Base-by-base conservation (phyloP, 2,888 invertebrate genomes). In the Xestobium rufovillosum region DNA sequence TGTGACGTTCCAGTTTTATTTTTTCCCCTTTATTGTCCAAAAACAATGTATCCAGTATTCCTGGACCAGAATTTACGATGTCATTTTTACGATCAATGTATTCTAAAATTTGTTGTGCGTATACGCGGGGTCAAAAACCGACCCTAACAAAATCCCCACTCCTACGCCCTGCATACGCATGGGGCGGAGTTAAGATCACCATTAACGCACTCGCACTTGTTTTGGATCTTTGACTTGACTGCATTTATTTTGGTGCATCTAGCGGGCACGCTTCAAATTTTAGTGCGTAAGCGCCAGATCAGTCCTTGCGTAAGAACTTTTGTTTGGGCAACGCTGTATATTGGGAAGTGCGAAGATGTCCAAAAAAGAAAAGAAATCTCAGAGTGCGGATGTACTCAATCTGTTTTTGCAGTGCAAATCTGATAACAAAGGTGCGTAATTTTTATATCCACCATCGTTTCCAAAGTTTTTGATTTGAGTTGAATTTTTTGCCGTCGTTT, bases 61-160 rank as follows among this genome's bases (percentile, higher is more conserved):
- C n/a, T n/a, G n/a, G n/a, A n/a, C n/a, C n/a, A n/a, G n/a, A n/a
- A n/a, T n/a, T n/a, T n/a, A n/a, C n/a, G n/a, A n/a, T n/a, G n/a
- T n/a, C n/a, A n/a, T n/a, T n/a, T n/a, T n/a, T n/a, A n/a, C n/a
- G n/a, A n/a, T n/a, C n/a, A n/a, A n/a, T n/a, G n/a, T n/a, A 19
- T 33, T 4, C 27, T 16, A 23, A 31, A 31, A 30, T 37, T 49
- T 48, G 25, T 36, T 16, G 39, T 40, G 42, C 42, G n/a, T 19
- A 19, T 19, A 15, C 38, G 40, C 41, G 60, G 57, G 63, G 61
- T 63, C 63, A 63, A 63, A 59, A 57, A 59, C 61, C 62, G 56
- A 53, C 56, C 57, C 51, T 51, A 51, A 47, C 48, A 35, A 17
- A 43, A 41, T 43, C 49, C 48, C 48, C 43, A 19, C 49, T 45